Base-by-base conservation (phyloP, 2,113 vertebrate species). In the Nibea albiflora region DNA sequence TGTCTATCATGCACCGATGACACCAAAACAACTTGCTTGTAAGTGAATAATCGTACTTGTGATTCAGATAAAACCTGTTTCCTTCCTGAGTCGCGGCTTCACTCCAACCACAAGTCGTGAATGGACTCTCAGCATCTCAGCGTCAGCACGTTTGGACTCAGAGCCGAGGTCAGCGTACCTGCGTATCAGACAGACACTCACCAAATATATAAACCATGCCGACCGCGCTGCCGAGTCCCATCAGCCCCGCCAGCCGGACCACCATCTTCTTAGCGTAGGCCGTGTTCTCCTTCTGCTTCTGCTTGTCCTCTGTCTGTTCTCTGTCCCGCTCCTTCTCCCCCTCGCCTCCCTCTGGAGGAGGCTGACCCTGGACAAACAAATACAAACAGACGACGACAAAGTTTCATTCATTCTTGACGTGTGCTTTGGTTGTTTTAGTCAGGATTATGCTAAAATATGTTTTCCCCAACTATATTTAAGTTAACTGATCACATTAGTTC, bases 121-220 rank as follows among this genome's bases (percentile, higher is more conserved):
- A 7, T 11, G 31, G 17, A 14, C 60, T n/a, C n/a, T n/a, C 26
- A 26, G 26, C 6, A 3, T 57, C 22, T 42, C 47, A 49, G 14
- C 4, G 3, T 49, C 14, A 5, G 47, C 47, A 49, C 5, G 47
- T 49, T 49, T 46, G 22, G 35, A 4, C 9, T 24, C 5, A 11
- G 19, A 1, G 12, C 65, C 15, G 6, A 53, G 19, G 5, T 53
- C 19, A 15, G 20, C 5, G 3, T 5, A 19, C 28, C 50, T 39
- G 8, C 10, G 39, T 42, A 42, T 39, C 8, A 39, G 11, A 39
- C 35, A 39, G 7, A 44, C 9, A 92, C 94, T 95, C 76, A 98
- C 97, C 97, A 0, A 98, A 98, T 64, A 97, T 86, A 80, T 97
- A 98, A 69, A 98, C 85, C 11, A 98, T 44, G 16, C 95, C 92